These are phyloP conservation scores for Donacobius atricapilla DNA, from an alignment of 2,113 vertebrate species.

Conservation along the genomic window DNA sequence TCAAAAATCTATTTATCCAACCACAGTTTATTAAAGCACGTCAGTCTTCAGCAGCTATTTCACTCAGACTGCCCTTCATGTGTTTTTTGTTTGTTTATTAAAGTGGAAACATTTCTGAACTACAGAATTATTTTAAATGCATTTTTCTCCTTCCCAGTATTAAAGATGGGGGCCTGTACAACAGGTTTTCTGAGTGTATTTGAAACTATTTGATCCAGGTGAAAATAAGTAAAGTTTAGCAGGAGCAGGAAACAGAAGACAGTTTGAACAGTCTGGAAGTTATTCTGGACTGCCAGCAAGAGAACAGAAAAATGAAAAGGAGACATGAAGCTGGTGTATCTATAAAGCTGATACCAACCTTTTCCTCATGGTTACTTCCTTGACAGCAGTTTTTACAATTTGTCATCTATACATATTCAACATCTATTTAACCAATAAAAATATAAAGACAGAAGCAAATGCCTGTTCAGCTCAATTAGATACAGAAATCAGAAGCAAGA, in stretches of 20 bases:
- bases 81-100: background rate
- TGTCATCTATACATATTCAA: background rate
- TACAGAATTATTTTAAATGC: background rate
- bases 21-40: background rate
- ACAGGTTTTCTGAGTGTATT: background rate
- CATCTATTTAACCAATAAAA: background rate
- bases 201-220: background rate
- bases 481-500: background rate
- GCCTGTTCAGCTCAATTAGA: background rate
- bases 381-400: background rate
- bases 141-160: background rate
- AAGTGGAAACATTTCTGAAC: background rate
- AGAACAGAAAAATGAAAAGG: background rate
- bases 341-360: background rate
- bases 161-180: background rate
- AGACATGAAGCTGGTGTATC: background rate
- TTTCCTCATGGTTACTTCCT: background rate
- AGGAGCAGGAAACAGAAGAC: background rate
- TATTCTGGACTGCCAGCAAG: background rate
- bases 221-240: background rate
- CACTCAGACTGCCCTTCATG: background rate
- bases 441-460: background rate
- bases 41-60: background rate
- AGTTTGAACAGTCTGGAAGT: background rate
- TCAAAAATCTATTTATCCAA: background rate